These are phyloP conservation scores for Alosa alosa DNA, from an alignment of 2,113 vertebrate genomes.

Conservation along the genomic window DNA sequence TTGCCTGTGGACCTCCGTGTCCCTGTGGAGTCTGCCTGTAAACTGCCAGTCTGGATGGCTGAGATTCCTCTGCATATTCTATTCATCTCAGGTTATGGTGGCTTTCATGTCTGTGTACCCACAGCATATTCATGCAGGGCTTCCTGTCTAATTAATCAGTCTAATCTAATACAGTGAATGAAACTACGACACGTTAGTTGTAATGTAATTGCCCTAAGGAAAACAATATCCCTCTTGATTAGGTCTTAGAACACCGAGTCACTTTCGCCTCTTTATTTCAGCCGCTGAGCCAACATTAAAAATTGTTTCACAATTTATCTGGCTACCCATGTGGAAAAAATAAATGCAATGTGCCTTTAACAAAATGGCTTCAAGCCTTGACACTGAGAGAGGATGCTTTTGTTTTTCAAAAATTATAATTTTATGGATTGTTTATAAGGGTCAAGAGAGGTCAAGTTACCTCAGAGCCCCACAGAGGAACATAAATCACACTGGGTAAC, in stretches of 20 bases:
- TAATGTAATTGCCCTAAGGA: conserved; percentile 11
- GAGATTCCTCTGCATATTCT: neutral
- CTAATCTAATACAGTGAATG: neutral
- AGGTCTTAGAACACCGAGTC: neutral
- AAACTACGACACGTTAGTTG: neutral
- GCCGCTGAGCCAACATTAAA: neutral
- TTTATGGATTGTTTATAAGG: neutral
- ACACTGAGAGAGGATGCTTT: neutral
- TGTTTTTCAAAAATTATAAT: neutral
- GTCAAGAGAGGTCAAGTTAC: neutral
- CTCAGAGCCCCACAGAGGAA: neutral
- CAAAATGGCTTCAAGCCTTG: neutral
- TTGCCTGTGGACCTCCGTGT: neutral
- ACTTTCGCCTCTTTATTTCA: neutral
- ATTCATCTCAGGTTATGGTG: neutral
- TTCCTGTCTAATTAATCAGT: neutral
- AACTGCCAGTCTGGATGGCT: neutral
- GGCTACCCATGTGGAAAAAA: neutral
- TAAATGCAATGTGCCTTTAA: neutral
- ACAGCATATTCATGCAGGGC: neutral
- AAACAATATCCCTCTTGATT: conserved; percentile 17
- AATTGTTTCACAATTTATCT: neutral
- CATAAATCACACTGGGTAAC: neutral
- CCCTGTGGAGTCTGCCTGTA: neutral
- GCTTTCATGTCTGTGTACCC: neutral